Conservation (phyloP, 2,888 invertebrate genomes). For the Andrena dorsata region DNA sequence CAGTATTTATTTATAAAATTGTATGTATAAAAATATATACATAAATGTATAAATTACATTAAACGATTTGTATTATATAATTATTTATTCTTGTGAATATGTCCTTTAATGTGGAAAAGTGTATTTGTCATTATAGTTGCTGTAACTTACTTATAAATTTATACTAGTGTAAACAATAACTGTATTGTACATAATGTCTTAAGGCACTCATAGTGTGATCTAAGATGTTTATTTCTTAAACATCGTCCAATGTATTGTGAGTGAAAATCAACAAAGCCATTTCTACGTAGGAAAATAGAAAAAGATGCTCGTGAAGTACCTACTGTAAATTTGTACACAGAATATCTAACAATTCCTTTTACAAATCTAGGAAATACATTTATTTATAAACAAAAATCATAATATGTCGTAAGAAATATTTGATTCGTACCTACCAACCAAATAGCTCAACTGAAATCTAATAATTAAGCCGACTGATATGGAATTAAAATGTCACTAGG, state of each 20-base stretch:
- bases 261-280: background rate
- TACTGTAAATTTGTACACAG: too few relatives aligned
- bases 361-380: too few relatives aligned
- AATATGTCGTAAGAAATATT: too few relatives aligned
- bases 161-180: background rate
- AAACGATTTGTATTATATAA: background rate
- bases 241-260: background rate
- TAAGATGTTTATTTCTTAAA: slow-evolving; percentile 21
- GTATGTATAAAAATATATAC: background rate
- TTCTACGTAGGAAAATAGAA: background rate
- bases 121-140: background rate
- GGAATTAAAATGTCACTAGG: too few relatives aligned
- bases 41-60: background rate
- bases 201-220: slow-evolving; percentile 2
- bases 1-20: slow-evolving; percentile 6
- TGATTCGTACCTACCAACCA: too few relatives aligned
- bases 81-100: slow-evolving; percentile 12
- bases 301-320: too few relatives aligned
- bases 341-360: too few relatives aligned
- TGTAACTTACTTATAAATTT: slow-evolving; percentile 9
- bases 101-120: background rate
- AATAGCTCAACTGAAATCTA: too few relatives aligned
- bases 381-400: too few relatives aligned
- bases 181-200: slow-evolving; percentile 5
- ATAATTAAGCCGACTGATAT: too few relatives aligned